phyloP scores from a whole-genome alignment of 2,797 vertebrate species.

The Heteromormyrus szaboi region DNA sequence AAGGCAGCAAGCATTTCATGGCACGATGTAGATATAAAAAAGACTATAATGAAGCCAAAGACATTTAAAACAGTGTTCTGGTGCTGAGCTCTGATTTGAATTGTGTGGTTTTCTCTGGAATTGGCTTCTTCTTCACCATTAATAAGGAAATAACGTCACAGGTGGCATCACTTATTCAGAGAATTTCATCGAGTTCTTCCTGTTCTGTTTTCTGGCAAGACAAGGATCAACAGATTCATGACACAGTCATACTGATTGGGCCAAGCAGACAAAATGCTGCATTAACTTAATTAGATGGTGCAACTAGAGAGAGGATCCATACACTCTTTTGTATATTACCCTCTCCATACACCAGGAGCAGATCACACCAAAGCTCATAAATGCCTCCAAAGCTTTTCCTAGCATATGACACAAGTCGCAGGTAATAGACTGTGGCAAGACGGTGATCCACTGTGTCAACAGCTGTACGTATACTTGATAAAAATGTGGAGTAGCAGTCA shows the following conservation, averaged over 20 bases:
- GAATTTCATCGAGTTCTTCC: not conserved
- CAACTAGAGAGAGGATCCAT: constrained; percentile 11
- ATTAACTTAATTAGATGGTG: constrained; percentile 12
- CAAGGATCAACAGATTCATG: constrained; percentile 6
- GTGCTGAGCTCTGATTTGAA: not conserved
- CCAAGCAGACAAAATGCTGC: constrained; percentile 11
- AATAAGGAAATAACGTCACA: not conserved
- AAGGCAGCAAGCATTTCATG: not conserved
- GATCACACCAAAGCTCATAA: not conserved
- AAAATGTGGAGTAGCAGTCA: not conserved
- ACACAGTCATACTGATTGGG: constrained; percentile 6
- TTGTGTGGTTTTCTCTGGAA: not conserved
- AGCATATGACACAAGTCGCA: not conserved
- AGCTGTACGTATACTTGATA: not conserved
- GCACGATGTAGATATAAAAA: not conserved
- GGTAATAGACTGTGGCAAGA: not conserved
- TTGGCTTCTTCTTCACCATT: not conserved
- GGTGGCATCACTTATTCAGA: not conserved
- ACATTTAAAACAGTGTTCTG: not conserved
- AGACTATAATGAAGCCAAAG: not conserved
- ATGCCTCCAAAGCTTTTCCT: not conserved
- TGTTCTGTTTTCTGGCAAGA: constrained; percentile 15
- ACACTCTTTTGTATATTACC: constrained; percentile 11
- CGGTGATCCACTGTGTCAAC: not conserved
- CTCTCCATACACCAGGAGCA: not conserved